Percentiles rank a stretch among this genome's conserved stretches.
Conservation (phyloP, 2,113 vertebrate species). For the Machaerirhynchus nigripectus region DNA sequence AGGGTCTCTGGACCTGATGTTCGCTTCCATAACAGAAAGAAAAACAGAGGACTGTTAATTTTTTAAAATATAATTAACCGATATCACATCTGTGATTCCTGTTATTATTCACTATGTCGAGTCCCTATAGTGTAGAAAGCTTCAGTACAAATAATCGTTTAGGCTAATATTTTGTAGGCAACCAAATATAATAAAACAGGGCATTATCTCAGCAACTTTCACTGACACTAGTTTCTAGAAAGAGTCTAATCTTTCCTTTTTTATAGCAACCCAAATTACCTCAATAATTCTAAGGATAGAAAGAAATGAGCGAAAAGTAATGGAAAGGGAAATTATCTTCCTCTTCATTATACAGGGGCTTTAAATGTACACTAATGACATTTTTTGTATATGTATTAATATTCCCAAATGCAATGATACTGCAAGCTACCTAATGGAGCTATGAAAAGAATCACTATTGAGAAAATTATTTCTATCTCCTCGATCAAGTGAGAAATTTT, state of each 20-base stretch:
- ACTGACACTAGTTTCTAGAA: background rate
- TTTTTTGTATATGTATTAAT: background rate
- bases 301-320: constrained; percentile 8
- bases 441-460: background rate
- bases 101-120: background rate
- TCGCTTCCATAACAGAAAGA: background rate
- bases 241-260: constrained; percentile 6
- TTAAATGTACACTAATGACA: background rate
- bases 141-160: background rate
- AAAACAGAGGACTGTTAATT: background rate
- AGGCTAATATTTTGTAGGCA: background rate
- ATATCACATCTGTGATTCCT: background rate
- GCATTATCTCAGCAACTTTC: background rate
- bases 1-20: background rate
- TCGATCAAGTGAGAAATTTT: background rate
- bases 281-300: background rate
- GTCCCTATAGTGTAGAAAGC: background rate
- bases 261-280: background rate
- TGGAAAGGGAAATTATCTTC: background rate
- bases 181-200: background rate
- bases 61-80: background rate
- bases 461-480: background rate
- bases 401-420: background rate
- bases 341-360: background rate
- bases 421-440: background rate